These are phyloP conservation scores for Arctia plantaginis DNA, from an alignment of 2,888 invertebrate species.

Conservation along the genomic window DNA sequence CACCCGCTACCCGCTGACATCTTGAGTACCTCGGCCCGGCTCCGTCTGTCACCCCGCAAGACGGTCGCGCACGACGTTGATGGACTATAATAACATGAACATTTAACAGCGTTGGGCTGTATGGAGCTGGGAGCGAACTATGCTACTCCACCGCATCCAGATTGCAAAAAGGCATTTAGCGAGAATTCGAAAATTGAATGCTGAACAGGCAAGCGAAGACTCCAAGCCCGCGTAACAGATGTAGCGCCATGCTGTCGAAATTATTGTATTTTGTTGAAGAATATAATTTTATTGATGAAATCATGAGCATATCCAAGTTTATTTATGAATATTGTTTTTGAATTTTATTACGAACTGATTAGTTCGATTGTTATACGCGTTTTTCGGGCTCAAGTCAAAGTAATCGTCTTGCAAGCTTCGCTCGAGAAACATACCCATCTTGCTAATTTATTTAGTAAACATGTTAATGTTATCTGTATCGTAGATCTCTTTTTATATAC, in stretches of 20 bases:
- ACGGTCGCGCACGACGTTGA: too few relatives aligned
- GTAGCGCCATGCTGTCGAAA: not conserved
- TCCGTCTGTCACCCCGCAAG: too few relatives aligned
- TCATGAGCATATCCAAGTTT: constrained; percentile 2
- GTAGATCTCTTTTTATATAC: not conserved
- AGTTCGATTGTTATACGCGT: not conserved
- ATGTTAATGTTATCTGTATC: not conserved
- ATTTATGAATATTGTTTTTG: constrained; percentile 3
- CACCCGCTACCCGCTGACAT: too few relatives aligned
- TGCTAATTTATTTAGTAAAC: not conserved
- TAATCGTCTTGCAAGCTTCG: not conserved
- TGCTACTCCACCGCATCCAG: constrained; percentile 65
- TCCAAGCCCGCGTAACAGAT: constrained; percentile 36
- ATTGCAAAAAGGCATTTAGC: constrained; percentile 68
- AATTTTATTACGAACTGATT: not conserved
- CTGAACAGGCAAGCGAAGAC: constrained; percentile 38
- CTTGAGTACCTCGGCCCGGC: too few relatives aligned
- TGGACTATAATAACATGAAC: not conserved
- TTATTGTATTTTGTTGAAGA: constrained; percentile 13
- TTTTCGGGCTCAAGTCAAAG: not conserved
- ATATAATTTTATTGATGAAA: constrained; percentile 3
- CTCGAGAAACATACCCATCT: not conserved
- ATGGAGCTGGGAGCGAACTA: constrained; percentile 74
- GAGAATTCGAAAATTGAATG: constrained; percentile 59
- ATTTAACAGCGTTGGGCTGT: constrained; percentile 67